phyloP scores from a whole-genome alignment of 2,888 invertebrate genomes.

The Amblyteles armatorius region DNA sequence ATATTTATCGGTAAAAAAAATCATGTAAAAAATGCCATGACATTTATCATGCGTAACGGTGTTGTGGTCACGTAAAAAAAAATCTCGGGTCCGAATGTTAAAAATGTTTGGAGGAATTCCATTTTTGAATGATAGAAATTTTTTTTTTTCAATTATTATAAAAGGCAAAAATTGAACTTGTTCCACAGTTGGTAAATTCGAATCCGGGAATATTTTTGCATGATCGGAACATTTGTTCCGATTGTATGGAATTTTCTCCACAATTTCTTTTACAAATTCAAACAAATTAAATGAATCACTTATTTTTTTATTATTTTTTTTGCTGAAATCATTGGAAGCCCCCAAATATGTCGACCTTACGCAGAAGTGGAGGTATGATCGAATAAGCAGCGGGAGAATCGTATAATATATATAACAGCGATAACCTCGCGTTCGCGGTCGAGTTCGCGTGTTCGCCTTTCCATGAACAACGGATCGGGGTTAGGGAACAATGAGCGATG shows the following conservation, averaged over 20 bases:
- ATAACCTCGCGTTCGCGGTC: slow-evolving; percentile 63
- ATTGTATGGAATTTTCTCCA: neutral
- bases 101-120: neutral
- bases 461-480: slow-evolving; percentile 73
- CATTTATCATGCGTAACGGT: neutral
- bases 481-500: slow-evolving; percentile 70
- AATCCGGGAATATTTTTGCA: neutral
- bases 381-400: slow-evolving; percentile 35
- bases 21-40: no score
- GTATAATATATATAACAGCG: slow-evolving; percentile 30
- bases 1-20: neutral
- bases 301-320: neutral
- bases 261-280: neutral
- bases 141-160: neutral
- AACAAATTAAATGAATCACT: neutral
- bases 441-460: slow-evolving; percentile 73
- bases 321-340: neutral
- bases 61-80: neutral
- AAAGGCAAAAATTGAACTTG: neutral
- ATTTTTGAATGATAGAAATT: neutral
- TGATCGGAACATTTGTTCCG: neutral
- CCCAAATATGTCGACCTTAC: neutral
- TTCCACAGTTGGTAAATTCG: no score
- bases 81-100: neutral
- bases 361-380: slow-evolving; percentile 5